These are phyloP conservation scores for Promerops cafer DNA, from an alignment of 2,113 vertebrate species.

Conservation along the genomic window DNA sequence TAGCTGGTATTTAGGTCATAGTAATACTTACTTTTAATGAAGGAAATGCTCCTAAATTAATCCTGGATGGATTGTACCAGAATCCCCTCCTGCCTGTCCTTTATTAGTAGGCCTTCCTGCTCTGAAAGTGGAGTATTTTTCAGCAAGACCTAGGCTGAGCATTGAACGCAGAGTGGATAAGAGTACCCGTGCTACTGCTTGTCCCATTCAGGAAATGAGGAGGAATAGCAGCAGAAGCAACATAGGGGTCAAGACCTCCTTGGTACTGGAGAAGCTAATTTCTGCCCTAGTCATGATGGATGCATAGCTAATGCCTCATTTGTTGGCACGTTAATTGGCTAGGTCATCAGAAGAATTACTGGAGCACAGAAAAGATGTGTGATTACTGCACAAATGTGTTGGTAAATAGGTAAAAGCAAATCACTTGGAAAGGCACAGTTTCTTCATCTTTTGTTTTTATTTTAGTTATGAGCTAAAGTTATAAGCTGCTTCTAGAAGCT, in stretches of 20 bases:
- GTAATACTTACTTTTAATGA: background rate
- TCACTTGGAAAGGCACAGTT: background rate
- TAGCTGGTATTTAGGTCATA: background rate
- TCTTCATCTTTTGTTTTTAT: background rate
- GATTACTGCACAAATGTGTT: background rate
- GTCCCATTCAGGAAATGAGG: background rate
- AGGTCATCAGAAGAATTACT: background rate
- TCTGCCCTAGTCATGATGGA: background rate
- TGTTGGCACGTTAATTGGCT: background rate
- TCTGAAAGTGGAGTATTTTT: background rate
- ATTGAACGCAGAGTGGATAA: rapidly evolving
- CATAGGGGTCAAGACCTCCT: background rate
- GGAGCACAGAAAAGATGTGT: background rate
- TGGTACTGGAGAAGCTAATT: background rate
- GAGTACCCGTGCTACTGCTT: rapidly evolving
- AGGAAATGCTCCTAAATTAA: background rate
- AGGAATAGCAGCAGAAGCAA: background rate
- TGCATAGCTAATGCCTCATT: background rate
- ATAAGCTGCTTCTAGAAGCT: background rate
- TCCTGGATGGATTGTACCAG: background rate
- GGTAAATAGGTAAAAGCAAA: background rate
- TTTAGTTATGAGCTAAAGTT: background rate
- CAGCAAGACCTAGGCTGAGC: background rate
- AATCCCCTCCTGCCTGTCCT: background rate
- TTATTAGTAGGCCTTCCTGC: background rate